Evolutionary conservation across 2,797 vertebrate genomes (phyloP), one percentile per base, ranked within the genome.

Genomic region (Rhinogobio ventralis): DNA sequence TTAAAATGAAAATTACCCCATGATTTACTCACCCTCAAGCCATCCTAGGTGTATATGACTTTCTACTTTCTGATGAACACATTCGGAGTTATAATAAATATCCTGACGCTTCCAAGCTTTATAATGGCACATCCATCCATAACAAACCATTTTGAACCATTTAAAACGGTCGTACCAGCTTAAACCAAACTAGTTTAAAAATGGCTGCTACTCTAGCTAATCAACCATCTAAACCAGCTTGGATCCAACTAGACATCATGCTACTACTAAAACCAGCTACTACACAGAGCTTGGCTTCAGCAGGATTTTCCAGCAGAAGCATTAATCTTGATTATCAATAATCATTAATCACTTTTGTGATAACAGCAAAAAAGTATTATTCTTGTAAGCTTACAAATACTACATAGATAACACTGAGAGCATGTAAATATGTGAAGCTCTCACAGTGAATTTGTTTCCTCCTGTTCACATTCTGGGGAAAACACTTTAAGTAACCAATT

Each of bases 401-500:
- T 78, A 46, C 55, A 45, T 20, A n/a, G 36, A 28, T 45, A 78
- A 30, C 55, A 7, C 8, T 28, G 55, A 62, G 55, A 64, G 57
- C 39, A 64, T n/a, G 36, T 53, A 19, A 79, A 69, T 20, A 60
- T 11, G n/a, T 72, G 17, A 66, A 20, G 33, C 9, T 13, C 5
- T 79, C 25, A n/a, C 11, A 1, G 1, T 55, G 60, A 55, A 46
- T 62, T 68, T 55, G 42, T 66, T 66, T 83, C 20, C 13, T 28
- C 30, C n/a, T 30, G 30, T 42, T 76, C 14, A 68, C 46, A 67
- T 75, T 75, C 46, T 28, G 17, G 3, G 57, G 71, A 39, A 69
- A 74, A 79, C 57, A 82, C 57, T 73, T 62, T 62, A 14, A 73
- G 28, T 11, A 82, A 66, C 62, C 62, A 67, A 28, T 15, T 23